Percentiles rank a stretch among this genome's conserved stretches.
These are phyloP conservation scores for Boloria selene DNA, from an alignment of 2,888 invertebrate species.

Conservation along the genomic window DNA sequence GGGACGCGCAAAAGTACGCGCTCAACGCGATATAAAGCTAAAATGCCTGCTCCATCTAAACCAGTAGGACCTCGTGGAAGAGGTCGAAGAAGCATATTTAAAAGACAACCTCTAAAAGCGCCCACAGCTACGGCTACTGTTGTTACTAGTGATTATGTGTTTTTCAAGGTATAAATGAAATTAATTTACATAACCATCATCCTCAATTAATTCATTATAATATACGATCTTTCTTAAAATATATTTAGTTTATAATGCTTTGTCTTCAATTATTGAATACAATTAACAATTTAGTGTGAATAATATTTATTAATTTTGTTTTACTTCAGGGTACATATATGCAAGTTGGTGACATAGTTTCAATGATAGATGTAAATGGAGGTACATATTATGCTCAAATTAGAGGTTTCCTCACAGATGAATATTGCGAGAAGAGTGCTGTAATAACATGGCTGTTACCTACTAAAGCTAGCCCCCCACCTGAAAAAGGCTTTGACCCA, in stretches of 20 bases:
- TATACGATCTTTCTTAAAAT: not conserved
- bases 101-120: constrained; percentile 90
- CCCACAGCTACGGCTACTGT: constrained; percentile 91
- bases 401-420: constrained; percentile 93
- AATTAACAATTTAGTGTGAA: not conserved
- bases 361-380: constrained; percentile 88
- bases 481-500: constrained; percentile 91
- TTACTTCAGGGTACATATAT: constrained; percentile 86
- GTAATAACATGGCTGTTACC: constrained; percentile 96
- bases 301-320: constrained; percentile 27
- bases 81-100: constrained; percentile 89
- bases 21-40: constrained; percentile 80
- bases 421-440: constrained; percentile 96
- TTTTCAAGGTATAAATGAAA: constrained; percentile 58
- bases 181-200: not conserved
- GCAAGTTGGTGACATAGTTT: constrained; percentile 95
- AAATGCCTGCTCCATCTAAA: constrained; percentile 61
- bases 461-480: constrained; percentile 89
- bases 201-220: not conserved
- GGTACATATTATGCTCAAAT: constrained; percentile 94
- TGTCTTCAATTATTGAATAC: not conserved
- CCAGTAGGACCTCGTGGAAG: constrained; percentile 84
- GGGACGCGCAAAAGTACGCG: constrained; percentile 84
- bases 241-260: not conserved
- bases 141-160: constrained; percentile 90